A percentile compares a stretch with the other conserved stretches of the same genome.
These are phyloP conservation scores for Cuculus canorus DNA, from an alignment of 2,797 vertebrate genomes.

Conservation along the genomic window DNA sequence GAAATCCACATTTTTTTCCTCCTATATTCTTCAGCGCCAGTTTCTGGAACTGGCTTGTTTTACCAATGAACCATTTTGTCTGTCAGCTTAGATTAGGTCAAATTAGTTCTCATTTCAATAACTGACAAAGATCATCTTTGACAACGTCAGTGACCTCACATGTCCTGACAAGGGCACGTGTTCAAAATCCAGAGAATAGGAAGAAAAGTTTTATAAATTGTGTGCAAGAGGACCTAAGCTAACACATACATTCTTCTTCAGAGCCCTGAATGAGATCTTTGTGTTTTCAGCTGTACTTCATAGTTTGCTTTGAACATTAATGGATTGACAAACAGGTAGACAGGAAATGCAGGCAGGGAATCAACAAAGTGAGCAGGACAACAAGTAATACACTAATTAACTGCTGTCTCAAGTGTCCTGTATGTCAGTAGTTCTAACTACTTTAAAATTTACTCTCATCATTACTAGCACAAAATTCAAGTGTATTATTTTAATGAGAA, in stretches of 20 bases:
- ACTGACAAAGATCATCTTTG: conserved; percentile 75
- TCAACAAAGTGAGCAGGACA: neutral
- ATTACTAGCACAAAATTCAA: neutral
- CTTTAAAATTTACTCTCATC: neutral
- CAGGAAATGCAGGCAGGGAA: neutral
- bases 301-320: neutral
- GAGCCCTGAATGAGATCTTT: neutral
- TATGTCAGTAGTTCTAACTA: neutral
- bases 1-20: neutral
- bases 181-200: conserved; percentile 26
- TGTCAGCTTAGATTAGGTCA: conserved; percentile 76
- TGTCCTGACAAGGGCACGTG: conserved; percentile 70
- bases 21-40: conserved; percentile 3
- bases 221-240: neutral
- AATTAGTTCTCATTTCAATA: conserved; percentile 79
- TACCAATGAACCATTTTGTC: conserved; percentile 63
- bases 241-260: neutral
- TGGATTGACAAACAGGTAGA: neutral
- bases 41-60: conserved; percentile 58
- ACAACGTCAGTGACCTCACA: conserved; percentile 72
- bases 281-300: neutral
- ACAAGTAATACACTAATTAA: neutral
- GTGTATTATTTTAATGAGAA: neutral
- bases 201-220: conserved; percentile 37
- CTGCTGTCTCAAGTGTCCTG: neutral